Base-by-base conservation (phyloP, 1,140 invertebrate species). In the Tyrophagus putrescentiae region DNA sequence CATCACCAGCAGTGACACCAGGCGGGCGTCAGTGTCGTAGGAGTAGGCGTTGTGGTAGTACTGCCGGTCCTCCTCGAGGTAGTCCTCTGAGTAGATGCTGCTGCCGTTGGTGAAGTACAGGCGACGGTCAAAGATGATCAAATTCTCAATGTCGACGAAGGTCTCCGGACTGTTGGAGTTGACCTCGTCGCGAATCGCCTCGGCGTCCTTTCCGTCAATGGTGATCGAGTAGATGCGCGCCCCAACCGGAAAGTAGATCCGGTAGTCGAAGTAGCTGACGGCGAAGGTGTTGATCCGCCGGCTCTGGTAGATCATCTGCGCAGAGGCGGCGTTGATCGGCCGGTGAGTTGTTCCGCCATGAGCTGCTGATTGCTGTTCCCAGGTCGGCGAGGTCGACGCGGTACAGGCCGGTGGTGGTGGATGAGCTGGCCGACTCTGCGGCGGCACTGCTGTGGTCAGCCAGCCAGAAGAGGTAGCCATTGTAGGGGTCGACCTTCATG, bases 401-500 rank as follows among this genome's bases (percentile, higher is more conserved):
- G 69, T 82, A 88, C 16, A 95, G 68, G 1, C 85, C 85, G 7
- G 78, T 79, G 18, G 75, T 72, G 2, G 69, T 53, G 76, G 70
- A 6, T n/a, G n/a, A 78, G 68, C 4, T 80, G 4, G 9, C 11
- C 27, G 34, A 25, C 18, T 27, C 7, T 45, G 25, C 41, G 25
- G 25, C 39, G 18, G 27, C n/a, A 31, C 52, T 9, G 13, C 32
- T 54, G 32, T 1, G 52, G 28, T 62, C 29, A 25, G 13, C 57
- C 45, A 41, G 27, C 60, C 32, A 60, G 36, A 23, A 57, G 54
- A 64, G 73, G 75, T 73, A 89, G 73, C 89, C 90, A 71, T 93
- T 94, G 63, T 86, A 83, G 25, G 91, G 86, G 76, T 95, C 90
- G 0, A 92, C 83, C 71, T 90, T 82, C 61, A 94, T 78, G 67